A percentile compares a stretch with the other conserved stretches of the same genome.
Evolutionary conservation across 2,888 invertebrate genomes (phyloP).

Genomic region (Xestia xanthographa): DNA sequence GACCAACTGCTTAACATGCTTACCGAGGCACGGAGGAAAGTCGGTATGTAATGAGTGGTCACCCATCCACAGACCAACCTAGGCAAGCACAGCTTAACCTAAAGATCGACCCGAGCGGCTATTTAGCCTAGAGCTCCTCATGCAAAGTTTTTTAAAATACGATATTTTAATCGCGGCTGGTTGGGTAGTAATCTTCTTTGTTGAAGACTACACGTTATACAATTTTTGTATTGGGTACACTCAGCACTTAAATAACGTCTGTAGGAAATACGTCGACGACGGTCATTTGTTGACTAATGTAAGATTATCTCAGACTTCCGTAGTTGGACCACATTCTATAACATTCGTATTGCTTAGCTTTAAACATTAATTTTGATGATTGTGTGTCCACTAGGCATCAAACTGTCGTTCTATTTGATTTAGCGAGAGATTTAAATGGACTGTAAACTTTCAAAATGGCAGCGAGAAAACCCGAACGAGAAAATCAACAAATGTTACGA

Average conservation of each 20-base stretch:
- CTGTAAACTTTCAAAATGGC: too few species aligned
- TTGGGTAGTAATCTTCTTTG: conserved; percentile 9
- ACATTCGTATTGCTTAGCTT: not conserved
- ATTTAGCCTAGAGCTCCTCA: too few species aligned
- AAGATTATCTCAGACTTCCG: conserved; percentile 25
- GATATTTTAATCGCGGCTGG: conserved; percentile 3
- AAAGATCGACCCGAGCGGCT: too few species aligned
- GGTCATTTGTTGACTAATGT: conserved; percentile 29
- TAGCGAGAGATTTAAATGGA: too few species aligned
- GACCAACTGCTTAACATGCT: too few species aligned
- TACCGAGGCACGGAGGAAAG: too few species aligned
- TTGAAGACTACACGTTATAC: conserved; percentile 3
- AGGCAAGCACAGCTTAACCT: too few species aligned
- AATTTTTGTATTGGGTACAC: conserved; percentile 2
- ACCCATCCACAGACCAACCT: too few species aligned
- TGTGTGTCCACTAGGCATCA: not conserved
- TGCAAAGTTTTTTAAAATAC: not conserved
- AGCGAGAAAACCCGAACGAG: too few species aligned
- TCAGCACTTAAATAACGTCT: conserved; percentile 1
- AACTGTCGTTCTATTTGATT: not conserved
- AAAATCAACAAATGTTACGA: too few species aligned
- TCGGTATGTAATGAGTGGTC: too few species aligned
- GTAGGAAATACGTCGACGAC: conserved; percentile 11
- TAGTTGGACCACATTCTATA: conserved; percentile 5
- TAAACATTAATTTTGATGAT: not conserved